phyloP scores from a whole-genome alignment of 2,888 invertebrate genomes.

The Flexamia atlantica region DNA sequence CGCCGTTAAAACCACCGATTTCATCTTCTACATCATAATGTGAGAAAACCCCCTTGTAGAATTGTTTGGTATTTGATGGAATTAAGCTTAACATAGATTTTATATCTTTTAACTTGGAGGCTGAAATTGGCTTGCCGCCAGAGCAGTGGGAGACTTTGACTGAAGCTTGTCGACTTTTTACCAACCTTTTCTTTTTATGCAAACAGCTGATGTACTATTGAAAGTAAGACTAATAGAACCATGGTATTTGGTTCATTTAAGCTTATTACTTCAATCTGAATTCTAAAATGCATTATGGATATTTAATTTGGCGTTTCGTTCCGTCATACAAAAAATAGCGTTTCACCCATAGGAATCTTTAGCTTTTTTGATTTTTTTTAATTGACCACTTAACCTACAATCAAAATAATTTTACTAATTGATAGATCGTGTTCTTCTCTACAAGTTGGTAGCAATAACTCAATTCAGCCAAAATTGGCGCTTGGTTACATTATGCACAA shows the following conservation, averaged over 20 bases:
- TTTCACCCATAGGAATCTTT: constrained; percentile 6
- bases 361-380: constrained; percentile 23
- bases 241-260: constrained; percentile 33
- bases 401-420: constrained; percentile 5
- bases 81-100: too few species aligned
- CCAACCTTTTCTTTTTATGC: constrained; percentile 18
- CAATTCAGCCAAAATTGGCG: constrained; percentile 35
- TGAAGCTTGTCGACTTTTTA: too few species aligned
- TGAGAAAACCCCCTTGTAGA: too few species aligned
- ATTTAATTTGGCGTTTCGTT: constrained; percentile 10
- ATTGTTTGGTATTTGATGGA: too few species aligned
- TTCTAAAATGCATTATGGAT: constrained; percentile 39
- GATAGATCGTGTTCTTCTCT: constrained; percentile 30
- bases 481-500: constrained; percentile 33
- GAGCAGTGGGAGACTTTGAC: too few species aligned
- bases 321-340: constrained; percentile 25
- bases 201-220: constrained; percentile 36
- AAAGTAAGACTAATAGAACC: constrained; percentile 17
- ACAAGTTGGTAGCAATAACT: constrained; percentile 33
- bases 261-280: constrained; percentile 32
- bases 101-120: too few species aligned
- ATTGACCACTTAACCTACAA: constrained; percentile 27
- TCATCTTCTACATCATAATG: too few species aligned
- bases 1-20: too few species aligned
- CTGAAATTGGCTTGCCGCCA: too few species aligned